phyloP scores from a whole-genome alignment of 2,113 vertebrate species.

The Peromyscus maniculatus region DNA sequence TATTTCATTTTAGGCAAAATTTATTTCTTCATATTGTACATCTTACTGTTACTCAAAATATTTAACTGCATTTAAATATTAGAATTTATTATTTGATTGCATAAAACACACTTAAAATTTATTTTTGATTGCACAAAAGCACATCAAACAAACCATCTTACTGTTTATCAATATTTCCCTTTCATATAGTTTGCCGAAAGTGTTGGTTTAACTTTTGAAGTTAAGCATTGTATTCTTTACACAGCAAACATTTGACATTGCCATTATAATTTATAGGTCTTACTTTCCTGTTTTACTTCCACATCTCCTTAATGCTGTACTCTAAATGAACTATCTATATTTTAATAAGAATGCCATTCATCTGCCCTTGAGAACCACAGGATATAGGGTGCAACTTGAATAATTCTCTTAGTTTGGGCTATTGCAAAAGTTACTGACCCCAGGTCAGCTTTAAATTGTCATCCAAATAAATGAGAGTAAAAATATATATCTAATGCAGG shows the following conservation, averaged over 20 bases:
- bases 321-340: neutral
- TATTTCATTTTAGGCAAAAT: neutral
- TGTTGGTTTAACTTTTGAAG: neutral
- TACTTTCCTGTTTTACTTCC: neutral
- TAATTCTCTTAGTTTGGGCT: neutral
- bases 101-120: neutral
- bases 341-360: neutral
- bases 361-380: neutral
- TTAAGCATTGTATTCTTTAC: neutral
- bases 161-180: neutral
- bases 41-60: neutral
- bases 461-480: neutral
- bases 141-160: too few species aligned
- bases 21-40: neutral
- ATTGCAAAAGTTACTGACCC: neutral
- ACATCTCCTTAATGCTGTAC: too few species aligned
- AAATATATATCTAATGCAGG: neutral
- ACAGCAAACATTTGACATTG: neutral
- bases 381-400: neutral
- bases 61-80: neutral
- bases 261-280: neutral
- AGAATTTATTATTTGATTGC: neutral
- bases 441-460: neutral
- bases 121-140: too few species aligned
- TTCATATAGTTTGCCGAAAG: neutral